A percentile compares a stretch with the other conserved stretches of the same genome.
These are phyloP conservation scores for Drosophila robusta DNA, from an alignment of 2,888 invertebrate genomes.

Conservation along the genomic window DNA sequence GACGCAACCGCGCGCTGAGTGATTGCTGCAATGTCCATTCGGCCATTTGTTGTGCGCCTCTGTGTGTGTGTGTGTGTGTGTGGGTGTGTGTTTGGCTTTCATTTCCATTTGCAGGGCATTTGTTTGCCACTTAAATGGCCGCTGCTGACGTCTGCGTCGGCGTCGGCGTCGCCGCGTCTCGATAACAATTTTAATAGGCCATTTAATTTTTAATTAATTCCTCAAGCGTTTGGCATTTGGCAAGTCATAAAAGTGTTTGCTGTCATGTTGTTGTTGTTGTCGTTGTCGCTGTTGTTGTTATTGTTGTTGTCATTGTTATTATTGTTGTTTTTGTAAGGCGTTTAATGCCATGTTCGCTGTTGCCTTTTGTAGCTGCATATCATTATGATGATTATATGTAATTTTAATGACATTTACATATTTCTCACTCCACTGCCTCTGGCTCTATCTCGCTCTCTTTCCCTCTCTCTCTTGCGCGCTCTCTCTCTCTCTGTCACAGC, in stretches of 20 bases:
- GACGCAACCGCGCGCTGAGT: constrained; percentile 26
- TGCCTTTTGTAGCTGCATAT: constrained; percentile 58
- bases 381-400: constrained; percentile 65
- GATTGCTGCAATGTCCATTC: constrained; percentile 52
- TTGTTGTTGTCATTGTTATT: constrained; percentile 6
- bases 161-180: constrained; percentile 62
- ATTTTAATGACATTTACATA: constrained; percentile 40
- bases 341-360: constrained; percentile 59
- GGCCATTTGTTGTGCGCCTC: not conserved
- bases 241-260: constrained; percentile 73
- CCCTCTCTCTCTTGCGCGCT: not conserved
- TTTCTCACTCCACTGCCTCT: not conserved
- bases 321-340: constrained; percentile 13
- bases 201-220: constrained; percentile 80
- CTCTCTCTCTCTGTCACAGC: not conserved
- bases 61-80: constrained; percentile 7
- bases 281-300: constrained; percentile 7
- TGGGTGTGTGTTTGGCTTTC: constrained; percentile 38
- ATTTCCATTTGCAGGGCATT: constrained; percentile 58
- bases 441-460: constrained; percentile 1
- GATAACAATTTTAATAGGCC: constrained; percentile 80
- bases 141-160: constrained; percentile 8
- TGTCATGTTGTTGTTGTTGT: constrained; percentile 45
- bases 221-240: constrained; percentile 71
- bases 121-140: constrained; percentile 67